Evolutionary conservation across 2,113 vertebrate genomes (phyloP).

Genomic region (Trochalopteron elliotii): DNA sequence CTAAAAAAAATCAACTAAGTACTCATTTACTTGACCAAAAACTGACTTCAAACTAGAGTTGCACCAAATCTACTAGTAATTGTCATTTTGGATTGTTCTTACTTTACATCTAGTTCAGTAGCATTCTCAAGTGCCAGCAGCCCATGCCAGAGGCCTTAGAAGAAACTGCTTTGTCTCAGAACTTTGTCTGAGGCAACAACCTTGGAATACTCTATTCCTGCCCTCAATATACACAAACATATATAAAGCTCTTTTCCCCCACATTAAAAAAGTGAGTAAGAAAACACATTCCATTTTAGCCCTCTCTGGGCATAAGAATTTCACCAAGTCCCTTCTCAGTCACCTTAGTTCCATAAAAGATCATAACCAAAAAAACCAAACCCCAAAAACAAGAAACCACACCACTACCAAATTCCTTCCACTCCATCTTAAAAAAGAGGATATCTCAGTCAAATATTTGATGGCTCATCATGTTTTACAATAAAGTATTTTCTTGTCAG

Average conservation of each 20-base stretch:
- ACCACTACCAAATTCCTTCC: background rate
- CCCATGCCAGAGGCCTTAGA: background rate
- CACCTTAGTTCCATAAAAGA: background rate
- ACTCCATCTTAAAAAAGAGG: background rate
- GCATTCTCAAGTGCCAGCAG: background rate
- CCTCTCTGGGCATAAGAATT: background rate
- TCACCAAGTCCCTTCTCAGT: background rate
- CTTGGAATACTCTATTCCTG: background rate
- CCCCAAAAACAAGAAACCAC: background rate
- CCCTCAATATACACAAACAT: background rate
- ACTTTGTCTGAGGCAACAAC: background rate
- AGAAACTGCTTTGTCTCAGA: background rate
- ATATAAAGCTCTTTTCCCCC: background rate
- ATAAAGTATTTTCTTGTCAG: background rate
- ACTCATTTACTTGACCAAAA: background rate
- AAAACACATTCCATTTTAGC: background rate
- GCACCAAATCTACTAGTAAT: background rate
- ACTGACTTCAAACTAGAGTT: background rate
- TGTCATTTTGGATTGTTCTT: background rate
- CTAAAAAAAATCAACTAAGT: background rate
- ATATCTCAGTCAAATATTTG: background rate
- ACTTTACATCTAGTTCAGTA: background rate
- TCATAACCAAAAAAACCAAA: fast-evolving
- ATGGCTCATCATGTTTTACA: background rate
- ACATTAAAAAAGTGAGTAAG: background rate